Evolutionary conservation across 2,797 vertebrate species (phyloP).

Genomic region (Sebastes hopkinsi): DNA sequence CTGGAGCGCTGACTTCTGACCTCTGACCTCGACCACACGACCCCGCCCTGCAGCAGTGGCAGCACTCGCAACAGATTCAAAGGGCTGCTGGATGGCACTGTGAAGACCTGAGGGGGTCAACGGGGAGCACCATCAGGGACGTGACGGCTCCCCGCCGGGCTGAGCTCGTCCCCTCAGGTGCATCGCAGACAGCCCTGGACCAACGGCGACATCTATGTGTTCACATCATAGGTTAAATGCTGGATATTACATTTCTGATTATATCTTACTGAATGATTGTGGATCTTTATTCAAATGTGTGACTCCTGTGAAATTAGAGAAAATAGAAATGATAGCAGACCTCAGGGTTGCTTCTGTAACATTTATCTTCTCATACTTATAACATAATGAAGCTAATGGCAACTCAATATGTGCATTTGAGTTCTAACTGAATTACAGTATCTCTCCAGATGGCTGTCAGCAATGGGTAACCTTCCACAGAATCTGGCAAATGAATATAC

Average conservation of each 20-base stretch:
- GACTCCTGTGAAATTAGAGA: too few species aligned
- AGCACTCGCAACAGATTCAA: constrained; percentile 34
- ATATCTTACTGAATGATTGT: not conserved
- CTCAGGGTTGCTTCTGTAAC: not conserved
- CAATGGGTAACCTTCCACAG: too few species aligned
- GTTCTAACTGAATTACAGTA: too few species aligned
- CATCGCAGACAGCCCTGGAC: not conserved
- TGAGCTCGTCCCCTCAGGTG: constrained; percentile 49
- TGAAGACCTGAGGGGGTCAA: constrained; percentile 27
- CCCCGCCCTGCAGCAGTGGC: constrained; percentile 47
- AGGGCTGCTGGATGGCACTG: constrained; percentile 5
- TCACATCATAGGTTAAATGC: not conserved
- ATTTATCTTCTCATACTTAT: not conserved
- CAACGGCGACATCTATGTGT: not conserved
- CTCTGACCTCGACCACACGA: constrained; percentile 29
- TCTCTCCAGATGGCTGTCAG: too few species aligned
- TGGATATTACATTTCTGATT: not conserved
- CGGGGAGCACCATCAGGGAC: constrained; percentile 18
- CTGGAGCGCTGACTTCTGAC: constrained; percentile 53
- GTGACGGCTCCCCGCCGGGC: constrained; percentile 35
- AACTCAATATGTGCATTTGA: too few species aligned
- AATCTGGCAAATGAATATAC: too few species aligned
- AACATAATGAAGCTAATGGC: not conserved
- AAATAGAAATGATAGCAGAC: not conserved
- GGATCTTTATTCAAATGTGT: not conserved